Evolutionary conservation across 2,113 vertebrate genomes (phyloP), one percentile per base, ranked within the genome.

Genomic region (Etheostoma cragini): DNA sequence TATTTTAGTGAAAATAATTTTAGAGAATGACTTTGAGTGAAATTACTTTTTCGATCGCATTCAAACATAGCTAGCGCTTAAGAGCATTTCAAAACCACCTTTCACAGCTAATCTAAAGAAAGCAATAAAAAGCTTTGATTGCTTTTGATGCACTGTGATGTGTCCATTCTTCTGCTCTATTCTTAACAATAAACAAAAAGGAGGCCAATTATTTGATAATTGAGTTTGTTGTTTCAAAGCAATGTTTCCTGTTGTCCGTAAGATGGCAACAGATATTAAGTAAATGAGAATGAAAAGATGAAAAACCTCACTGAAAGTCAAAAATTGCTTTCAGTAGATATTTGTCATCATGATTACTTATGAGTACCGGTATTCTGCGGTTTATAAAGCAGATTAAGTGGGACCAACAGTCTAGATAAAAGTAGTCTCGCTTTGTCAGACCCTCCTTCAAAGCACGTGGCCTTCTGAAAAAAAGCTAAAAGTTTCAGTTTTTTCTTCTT

Each of bases 241-340:
- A 84, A 47, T 70, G 78, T 74, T 56, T 84, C 57, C 61, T 61
- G 65, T 67, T 73, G 81, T 78, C 81, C 79, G 78, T 72, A 26
- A 86, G 83, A 87, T 85, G 83, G 83, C 85, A 88, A 76, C 71
- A 76, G 19, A 80, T 52, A 57, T 70, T 69, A 70, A 61, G 5
- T 42, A 60, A 80, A 62, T 21, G 49, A 22, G 49, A 16, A 72
- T 24, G 33, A 14, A 45, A 77, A 3, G 12, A 53, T 45, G 17
- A 76, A 45, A 38, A 47, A 38, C 1, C 62, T 30, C 16, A 12
- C 47, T 35, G 10, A 54, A 24, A 57, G 38, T 60, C 26, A 35
- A 22, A 62, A 46, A 42, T 11, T 58, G 26, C 26, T 72, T 74
- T 65, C 3, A 62, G 52, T 13, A 49, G 56, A 69, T 76, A 52